Base-by-base conservation (phyloP, 1,140 invertebrate species). In the Tetramorium simillimum region DNA sequence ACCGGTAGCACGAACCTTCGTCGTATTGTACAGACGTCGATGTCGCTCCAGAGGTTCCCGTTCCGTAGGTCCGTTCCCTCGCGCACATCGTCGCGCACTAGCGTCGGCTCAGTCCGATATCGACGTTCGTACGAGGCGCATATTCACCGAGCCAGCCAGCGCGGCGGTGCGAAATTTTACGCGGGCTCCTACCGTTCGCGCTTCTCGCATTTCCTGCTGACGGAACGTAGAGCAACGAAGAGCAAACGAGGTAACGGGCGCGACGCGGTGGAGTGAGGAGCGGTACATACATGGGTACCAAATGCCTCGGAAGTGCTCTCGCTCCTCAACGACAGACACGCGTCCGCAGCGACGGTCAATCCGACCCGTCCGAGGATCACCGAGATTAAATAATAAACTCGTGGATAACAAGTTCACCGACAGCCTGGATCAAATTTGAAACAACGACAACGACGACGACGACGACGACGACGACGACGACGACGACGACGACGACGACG, bases 201-300 rank as follows among this genome's bases (percentile, higher is more conserved):
- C 28, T 87, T 46, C 21, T 49, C 62, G 46, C 43, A 37, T 82
- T 72, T 40, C 2, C 46, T 51, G 37, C 65, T 62, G 51, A 88
- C 56, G 67, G 18, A 18, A 58, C 21, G 3, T 16, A n/a, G 21
- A 43, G 10, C 24, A 51, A 51, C 40, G 12, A 28, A 4, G 18
- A 10, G 4, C 40, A n/a, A 75, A 37, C 40, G 18, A 14, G 37
- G 16, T 3, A 7, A 53, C 37, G 16, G 33, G 53, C 10, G 18
- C 46, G 18, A 18, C 28, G 73, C 33, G 46, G 60, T 33, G 46
- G 40, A 33, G 67, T 46, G 78, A 28, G 40, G 63, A 90, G 82
- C 86, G 86, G 91, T 89, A 93, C n/a, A n/a, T 94, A 94, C 92
- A 95, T 95, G 94, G 94, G 93, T 93, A 91, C 93, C 89, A 93